These are phyloP conservation scores for Sebastes schlegelii DNA, from an alignment of 2,113 vertebrate genomes.

Conservation along the genomic window DNA sequence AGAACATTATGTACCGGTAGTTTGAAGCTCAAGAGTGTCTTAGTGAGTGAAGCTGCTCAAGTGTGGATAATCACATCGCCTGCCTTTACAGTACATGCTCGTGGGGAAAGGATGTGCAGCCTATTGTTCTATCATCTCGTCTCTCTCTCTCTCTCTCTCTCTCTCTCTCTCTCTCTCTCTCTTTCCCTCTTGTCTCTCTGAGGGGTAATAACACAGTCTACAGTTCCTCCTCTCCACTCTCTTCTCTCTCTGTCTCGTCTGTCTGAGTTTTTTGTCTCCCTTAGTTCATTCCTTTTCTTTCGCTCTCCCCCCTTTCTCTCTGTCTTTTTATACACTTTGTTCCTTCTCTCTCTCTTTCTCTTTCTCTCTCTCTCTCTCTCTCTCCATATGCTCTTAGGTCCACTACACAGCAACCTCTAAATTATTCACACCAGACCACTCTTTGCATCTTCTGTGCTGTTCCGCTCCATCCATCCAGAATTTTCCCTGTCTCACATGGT, in stretches of 20 bases:
- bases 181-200: constrained; percentile 35
- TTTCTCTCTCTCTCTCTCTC: constrained; percentile 22
- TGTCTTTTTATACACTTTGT: constrained; percentile 27
- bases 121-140: constrained; percentile 65
- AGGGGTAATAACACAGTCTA: constrained; percentile 51
- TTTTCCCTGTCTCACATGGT: constrained; percentile 57
- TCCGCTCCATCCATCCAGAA: constrained; percentile 70
- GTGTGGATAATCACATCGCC: constrained; percentile 80
- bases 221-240: constrained; percentile 35
- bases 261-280: constrained; percentile 34
- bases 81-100: constrained; percentile 69
- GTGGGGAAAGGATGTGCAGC: constrained; percentile 50
- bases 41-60: constrained; percentile 73
- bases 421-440: constrained; percentile 80
- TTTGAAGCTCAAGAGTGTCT: constrained; percentile 76
- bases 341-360: background rate
- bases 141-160: constrained; percentile 28
- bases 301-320: background rate
- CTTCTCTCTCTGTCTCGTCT: constrained; percentile 29
- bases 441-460: constrained; percentile 71
- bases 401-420: constrained; percentile 73
- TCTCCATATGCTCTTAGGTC: constrained; percentile 67
- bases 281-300: constrained; percentile 11
- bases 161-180: constrained; percentile 21
- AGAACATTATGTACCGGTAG: constrained; percentile 78